Evolutionary conservation across 2,888 invertebrate species (phyloP).

Genomic region (Amiota communis): DNA sequence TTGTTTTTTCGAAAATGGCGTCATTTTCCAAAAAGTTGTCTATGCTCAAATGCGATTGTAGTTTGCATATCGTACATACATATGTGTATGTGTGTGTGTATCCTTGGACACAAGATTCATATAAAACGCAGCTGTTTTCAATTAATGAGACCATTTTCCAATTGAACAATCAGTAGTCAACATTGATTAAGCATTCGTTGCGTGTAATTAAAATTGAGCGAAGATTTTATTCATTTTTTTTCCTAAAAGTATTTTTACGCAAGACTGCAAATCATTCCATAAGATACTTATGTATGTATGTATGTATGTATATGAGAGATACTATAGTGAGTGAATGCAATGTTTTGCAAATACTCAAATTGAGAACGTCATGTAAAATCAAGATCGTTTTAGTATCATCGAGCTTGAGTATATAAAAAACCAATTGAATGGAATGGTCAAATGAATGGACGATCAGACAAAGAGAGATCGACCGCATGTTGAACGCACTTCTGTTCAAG

Average conservation of each 20-base stretch:
- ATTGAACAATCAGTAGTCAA: constrained; percentile 27
- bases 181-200: constrained; percentile 26
- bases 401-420: not conserved
- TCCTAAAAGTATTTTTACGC: not conserved
- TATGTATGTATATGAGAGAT: no score
- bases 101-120: not conserved
- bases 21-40: not conserved
- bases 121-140: constrained; percentile 22
- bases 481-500: no score
- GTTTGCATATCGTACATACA: not conserved
- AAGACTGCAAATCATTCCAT: not conserved
- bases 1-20: constrained; percentile 20
- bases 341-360: constrained; percentile 19
- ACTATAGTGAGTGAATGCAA: not conserved
- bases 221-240: constrained; percentile 19
- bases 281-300: not conserved
- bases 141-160: constrained; percentile 25
- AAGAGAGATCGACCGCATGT: no score
- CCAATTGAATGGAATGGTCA: not conserved
- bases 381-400: not conserved
- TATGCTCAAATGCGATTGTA: not conserved
- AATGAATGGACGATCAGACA: no score
- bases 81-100: not conserved
- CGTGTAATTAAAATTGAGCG: constrained; percentile 23
- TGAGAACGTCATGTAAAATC: constrained; percentile 25